Evolutionary conservation across 2,797 vertebrate genomes (phyloP), one percentile per base, ranked within the genome.

Genomic region (Steatocranus sp.): DNA sequence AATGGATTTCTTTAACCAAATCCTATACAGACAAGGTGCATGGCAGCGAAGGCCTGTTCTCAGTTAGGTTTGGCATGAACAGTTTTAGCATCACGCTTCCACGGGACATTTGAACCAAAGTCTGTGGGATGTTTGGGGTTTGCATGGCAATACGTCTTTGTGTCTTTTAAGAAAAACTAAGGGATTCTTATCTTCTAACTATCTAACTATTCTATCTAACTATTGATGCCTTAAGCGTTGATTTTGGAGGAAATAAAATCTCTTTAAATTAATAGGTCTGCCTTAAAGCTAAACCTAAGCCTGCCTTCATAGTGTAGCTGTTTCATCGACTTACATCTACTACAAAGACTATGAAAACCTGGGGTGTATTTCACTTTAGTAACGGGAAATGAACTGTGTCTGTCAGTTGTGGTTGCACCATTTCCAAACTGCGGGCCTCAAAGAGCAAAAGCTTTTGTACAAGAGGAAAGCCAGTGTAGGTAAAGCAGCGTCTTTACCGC

Each of bases 11-110:
- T 86, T 83, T 89, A 80, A 87, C 50, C 63, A 85, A 86, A 85
- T 84, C 84, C 81, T 84, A 85, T 79, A 86, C 81, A 89, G 38
- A 74, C 46, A 76, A 80, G 58, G 53, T 6, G 18, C 56, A 75
- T 84, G 77, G 48, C 30, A 78, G 78, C 10, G 3, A 61, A 88
- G 86, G 86, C 61, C 90, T 94, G 90, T 70, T 88, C 83, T 89
- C 88, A 83, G 92, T 95, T 91, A 92, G 38, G 8, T 87, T 86
- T 75, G 41, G 80, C 85, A 84, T 86, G 82, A 95, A 81, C 58
- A 70, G 75, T 85, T 93, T 89, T 83, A 88, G 86, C 88, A 88
- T 93, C 79, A 89, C 79, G 76, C 86, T 90, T 90, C 79, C 85
- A 79, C 30, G 75, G 86, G 85, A 90, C 78, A 84, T 82, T 82